phyloP scores from a whole-genome alignment of 2,113 vertebrate genomes.

The Amphiprion ocellaris region DNA sequence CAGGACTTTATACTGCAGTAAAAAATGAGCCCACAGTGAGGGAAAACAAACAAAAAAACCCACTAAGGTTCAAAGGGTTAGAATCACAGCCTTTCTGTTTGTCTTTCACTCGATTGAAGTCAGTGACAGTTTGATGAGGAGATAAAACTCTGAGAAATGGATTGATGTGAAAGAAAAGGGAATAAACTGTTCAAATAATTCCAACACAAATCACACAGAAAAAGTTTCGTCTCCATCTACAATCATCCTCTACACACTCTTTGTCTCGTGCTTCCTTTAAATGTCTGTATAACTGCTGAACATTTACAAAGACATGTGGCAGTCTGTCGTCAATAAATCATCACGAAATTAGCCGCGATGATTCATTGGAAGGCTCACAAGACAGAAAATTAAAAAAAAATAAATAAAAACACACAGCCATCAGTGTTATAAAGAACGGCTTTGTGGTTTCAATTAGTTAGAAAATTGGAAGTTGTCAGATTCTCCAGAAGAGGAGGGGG shows the following conservation, averaged over 20 bases:
- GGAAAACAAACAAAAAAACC: too few relatives aligned
- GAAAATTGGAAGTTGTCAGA: constrained; percentile 31
- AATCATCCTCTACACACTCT: background rate
- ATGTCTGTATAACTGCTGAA: background rate
- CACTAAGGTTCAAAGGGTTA: too few relatives aligned
- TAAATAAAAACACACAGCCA: background rate
- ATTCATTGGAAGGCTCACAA: constrained; percentile 7
- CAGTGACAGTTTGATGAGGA: background rate
- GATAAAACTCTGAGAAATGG: background rate
- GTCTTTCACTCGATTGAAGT: too few relatives aligned
- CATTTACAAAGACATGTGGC: constrained; percentile 20
- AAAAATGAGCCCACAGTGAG: too few relatives aligned
- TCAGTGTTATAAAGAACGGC: background rate
- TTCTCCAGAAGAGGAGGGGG: background rate
- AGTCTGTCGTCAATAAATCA: constrained; percentile 45
- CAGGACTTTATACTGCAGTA: too few relatives aligned
- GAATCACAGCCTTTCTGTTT: too few relatives aligned
- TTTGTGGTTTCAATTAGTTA: constrained; percentile 39
- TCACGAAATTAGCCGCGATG: background rate
- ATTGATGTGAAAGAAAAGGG: background rate
- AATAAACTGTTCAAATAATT: background rate
- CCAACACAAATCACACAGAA: background rate
- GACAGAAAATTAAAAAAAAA: background rate
- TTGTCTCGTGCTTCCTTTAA: background rate
- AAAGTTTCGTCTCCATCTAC: background rate